phyloP scores from a whole-genome alignment of 2,888 invertebrate genomes.

The Amiota minor region DNA sequence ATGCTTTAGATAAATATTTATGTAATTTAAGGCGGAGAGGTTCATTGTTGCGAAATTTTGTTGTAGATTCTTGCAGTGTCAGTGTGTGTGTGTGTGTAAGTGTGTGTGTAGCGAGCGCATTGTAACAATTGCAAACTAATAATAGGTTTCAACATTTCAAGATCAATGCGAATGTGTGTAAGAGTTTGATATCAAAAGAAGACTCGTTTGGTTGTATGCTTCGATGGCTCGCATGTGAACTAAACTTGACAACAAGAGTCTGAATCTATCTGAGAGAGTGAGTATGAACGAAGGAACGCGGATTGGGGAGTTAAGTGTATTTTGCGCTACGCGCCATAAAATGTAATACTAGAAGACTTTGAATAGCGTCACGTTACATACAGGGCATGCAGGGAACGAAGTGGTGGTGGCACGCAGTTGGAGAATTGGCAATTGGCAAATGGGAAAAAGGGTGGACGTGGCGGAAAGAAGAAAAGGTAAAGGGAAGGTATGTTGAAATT shows the following conservation, averaged over 20 bases:
- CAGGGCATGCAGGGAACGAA: neutral
- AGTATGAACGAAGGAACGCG: neutral
- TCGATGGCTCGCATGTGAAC: slow-evolving; percentile 26
- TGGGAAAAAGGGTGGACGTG: neutral
- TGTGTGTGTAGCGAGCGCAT: no score
- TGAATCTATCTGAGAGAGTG: neutral
- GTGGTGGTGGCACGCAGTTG: slow-evolving; percentile 3
- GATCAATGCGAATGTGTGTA: slow-evolving; percentile 5
- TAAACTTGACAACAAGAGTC: slow-evolving; percentile 18
- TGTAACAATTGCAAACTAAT: slow-evolving; percentile 8
- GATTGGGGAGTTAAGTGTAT: slow-evolving; percentile 28
- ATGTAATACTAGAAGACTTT: slow-evolving; percentile 41
- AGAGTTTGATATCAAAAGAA: neutral
- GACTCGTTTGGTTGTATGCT: slow-evolving; percentile 21
- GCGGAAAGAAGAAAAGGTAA: slow-evolving; percentile 18
- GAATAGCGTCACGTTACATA: slow-evolving; percentile 30
- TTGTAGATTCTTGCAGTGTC: neutral
- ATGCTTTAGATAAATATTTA: neutral
- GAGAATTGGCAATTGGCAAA: neutral
- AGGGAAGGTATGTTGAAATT: slow-evolving; percentile 38
- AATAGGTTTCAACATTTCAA: slow-evolving; percentile 22
- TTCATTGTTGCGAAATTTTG: neutral
- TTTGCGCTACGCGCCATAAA: slow-evolving; percentile 36
- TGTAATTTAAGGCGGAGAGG: neutral
- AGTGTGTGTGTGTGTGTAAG: no score